Base-by-base conservation (phyloP, 1,140 invertebrate species). In the Procambarus clarkii region DNA sequence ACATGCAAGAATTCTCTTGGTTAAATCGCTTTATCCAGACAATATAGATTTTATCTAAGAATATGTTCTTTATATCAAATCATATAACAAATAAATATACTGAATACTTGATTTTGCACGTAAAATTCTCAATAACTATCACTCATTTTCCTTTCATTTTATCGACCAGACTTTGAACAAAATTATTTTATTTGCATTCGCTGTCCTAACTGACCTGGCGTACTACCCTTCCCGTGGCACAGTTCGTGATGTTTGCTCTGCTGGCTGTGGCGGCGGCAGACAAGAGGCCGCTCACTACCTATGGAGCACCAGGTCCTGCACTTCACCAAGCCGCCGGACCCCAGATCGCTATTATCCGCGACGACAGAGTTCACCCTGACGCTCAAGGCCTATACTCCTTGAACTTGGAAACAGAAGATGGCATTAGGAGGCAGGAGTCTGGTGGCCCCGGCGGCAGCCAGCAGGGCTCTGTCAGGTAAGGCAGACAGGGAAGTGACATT, bases 341-440 rank as follows among this genome's bases (percentile, higher is more conserved):
- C 4, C 46, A n/a, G 24, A 50, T 81, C 44, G 58, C n/a, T 24
- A 88, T 88, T 60, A 64, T 88, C 60, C 58, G 79, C 15, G 86
- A 88, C 86, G 86, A 88, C 21, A 48, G 86, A 21, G 86, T 88
- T 24, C 78, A 81, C 11, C 86, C 86, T 81, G 86, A 80, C 15
- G 78, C 86, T 2, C 13, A 71, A n/a, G 86, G 86, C n/a, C 21
- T 13, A 11, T 88, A 88, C 86, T 46, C 74, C 86, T 88, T 88
- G 45, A 44, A 79, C 64, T 58, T 88, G 24, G 86, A 88, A 78
- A 88, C 86, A 18, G 77, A 88, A 60, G 78, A 88, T 60, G 86
- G 86, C 3, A 88, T 88, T 24, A 18, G 7, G 7, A 79, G 86
- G 54, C 76, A 88, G 9, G 86, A 88, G 78, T 81, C 86, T 69